Base-by-base conservation (phyloP, 2,888 invertebrate species). In the Conomelus anceps region DNA sequence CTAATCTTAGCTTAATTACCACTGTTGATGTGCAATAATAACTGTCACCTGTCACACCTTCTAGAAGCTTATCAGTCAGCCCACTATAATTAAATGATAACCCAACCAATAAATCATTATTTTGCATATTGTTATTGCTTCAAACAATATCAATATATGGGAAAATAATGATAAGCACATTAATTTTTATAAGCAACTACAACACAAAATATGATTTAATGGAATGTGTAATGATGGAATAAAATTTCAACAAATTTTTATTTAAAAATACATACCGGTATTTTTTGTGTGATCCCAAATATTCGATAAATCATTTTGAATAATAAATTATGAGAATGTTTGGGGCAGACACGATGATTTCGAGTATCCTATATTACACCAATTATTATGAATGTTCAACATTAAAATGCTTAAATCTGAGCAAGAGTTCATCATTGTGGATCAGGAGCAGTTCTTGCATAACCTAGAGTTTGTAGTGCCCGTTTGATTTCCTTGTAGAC, bases 401-500 rank as follows among this genome's bases (percentile, higher is more conserved):
- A 34, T 34, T 34, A 63, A 63, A 63, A 63, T 63, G 63, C 63
- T 63, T 20, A n/a, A 63, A n/a, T 63, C 63, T n/a, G 4, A 34
- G 13, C 34, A 34, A 41, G 23, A 88, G 11, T 29, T 29, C 23
- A 86, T 90, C 89, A 90, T 22, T 91, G 89, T 0, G 91, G 91
- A 22, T 91, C 91, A 11, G 91, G 91, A 85, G 91, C 91, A 11
- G 90, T 90, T 87, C 89, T 91, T 11, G 97, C 97, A 92, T 96
- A 97, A 0, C 97, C 97, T 90, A 96, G 93, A 92, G 96, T 96
- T 92, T 97, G 96, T 90, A 98, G 94, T 0, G 96, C 96, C 17
- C 94, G 93, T 92, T 96, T 96, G 91, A 98, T 96, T 92, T 96
- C 96, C 11, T 94, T 95, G 92, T 97, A 98, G 11, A 98, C 97